phyloP scores from a whole-genome alignment of 2,888 invertebrate genomes.

The Tuberolachnus salignus region DNA sequence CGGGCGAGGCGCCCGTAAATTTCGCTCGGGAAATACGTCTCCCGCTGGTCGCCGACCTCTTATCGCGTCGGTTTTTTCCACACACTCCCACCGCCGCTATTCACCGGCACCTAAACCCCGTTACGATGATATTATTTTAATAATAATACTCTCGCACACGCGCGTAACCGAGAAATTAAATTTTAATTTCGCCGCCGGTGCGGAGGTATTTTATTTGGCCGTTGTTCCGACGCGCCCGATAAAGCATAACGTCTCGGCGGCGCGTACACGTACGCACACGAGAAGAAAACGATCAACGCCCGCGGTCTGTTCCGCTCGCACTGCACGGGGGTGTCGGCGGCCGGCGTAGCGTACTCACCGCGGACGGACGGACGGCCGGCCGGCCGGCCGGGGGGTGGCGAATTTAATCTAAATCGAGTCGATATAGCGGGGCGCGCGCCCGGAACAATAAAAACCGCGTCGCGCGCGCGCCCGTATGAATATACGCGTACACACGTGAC shows the following conservation, averaged over 20 bases:
- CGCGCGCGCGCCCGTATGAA: neutral
- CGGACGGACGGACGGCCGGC: neutral
- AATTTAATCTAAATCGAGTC: constrained; percentile 50
- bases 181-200: constrained; percentile 37
- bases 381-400: neutral
- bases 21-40: constrained; percentile 31
- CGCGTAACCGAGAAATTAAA: constrained; percentile 37
- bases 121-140: too few relatives aligned
- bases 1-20: constrained; percentile 24
- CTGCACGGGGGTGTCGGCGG: neutral
- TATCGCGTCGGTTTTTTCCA: constrained; percentile 2
- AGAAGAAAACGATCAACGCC: constrained; percentile 18
- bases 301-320: too few relatives aligned
- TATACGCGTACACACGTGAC: neutral
- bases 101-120: too few relatives aligned
- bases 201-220: constrained; percentile 16
- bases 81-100: too few relatives aligned
- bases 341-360: too few relatives aligned
- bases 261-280: neutral
- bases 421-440: neutral
- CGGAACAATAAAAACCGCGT: constrained; percentile 14
- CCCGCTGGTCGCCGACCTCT: constrained; percentile 41
- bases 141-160: neutral
- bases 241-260: neutral
- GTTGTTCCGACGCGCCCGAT: constrained; percentile 41